Conservation (phyloP, 53 echinoderm and acorn worm species). For the Holothuria leucospilota region DNA sequence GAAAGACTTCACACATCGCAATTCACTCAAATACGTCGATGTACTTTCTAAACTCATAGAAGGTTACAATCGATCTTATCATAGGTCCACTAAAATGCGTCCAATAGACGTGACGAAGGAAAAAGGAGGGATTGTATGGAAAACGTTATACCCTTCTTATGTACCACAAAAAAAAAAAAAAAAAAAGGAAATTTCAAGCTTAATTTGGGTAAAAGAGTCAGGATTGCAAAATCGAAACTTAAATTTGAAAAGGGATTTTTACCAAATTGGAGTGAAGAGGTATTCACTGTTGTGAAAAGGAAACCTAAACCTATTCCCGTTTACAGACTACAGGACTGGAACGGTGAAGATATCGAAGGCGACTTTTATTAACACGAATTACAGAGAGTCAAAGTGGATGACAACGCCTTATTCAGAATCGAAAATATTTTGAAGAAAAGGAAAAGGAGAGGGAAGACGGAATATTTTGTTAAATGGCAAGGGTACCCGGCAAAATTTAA, state of each 20-base stretch:
- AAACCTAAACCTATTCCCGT: constrained; percentile 30
- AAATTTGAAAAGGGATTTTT: constrained; percentile 54
- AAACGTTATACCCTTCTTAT: too few relatives aligned
- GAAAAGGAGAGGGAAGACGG: too few relatives aligned
- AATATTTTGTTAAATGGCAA: constrained; percentile 36
- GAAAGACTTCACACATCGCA: constrained; percentile 52
- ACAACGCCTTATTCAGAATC: constrained; percentile 29
- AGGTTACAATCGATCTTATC: constrained; percentile 56
- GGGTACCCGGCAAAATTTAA: constrained; percentile 56
- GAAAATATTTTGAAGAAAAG: constrained; percentile 55
- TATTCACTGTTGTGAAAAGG: constrained; percentile 31
- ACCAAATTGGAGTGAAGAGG: constrained; percentile 58
- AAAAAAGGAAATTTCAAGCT: too few relatives aligned
- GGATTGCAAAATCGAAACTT: not conserved
- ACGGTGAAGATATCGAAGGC: constrained; percentile 24
- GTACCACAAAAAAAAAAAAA: too few relatives aligned
- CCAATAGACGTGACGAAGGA: constrained; percentile 59
- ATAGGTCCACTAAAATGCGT: constrained; percentile 64
- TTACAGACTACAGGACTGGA: constrained; percentile 42
- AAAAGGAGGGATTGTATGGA: constrained; percentile 60
- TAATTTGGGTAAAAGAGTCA: too few relatives aligned
- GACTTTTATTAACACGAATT: constrained; percentile 53
- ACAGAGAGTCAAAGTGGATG: constrained; percentile 19
- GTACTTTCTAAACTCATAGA: constrained; percentile 31
- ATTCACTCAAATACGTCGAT: constrained; percentile 24